phyloP scores from a whole-genome alignment of 1,140 invertebrate genomes.

The Aphidius gifuensis region DNA sequence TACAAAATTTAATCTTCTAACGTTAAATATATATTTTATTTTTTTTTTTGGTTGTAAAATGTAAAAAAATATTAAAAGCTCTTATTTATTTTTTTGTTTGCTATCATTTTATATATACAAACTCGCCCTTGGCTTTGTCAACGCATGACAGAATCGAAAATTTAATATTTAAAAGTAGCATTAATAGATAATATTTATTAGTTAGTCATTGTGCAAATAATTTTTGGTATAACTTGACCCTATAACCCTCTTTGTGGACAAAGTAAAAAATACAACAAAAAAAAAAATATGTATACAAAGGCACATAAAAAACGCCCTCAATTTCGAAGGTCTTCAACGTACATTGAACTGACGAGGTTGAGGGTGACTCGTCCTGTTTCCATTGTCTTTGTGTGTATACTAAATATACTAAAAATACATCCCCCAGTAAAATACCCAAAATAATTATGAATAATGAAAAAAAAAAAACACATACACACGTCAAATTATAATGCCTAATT shows the following conservation, averaged over 20 bases:
- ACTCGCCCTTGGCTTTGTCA: too few species aligned
- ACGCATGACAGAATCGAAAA: too few species aligned
- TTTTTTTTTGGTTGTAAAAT: neutral
- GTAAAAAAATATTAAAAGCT: neutral
- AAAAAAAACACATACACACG: neutral
- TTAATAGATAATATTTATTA: too few species aligned
- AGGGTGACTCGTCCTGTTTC: neutral
- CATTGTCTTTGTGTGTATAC: neutral
- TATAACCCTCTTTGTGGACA: constrained; percentile 20
- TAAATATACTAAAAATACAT: neutral
- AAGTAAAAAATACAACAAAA: too few species aligned
- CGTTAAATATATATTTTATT: too few species aligned
- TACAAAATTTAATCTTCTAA: neutral
- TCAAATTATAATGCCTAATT: neutral
- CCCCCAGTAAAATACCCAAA: too few species aligned
- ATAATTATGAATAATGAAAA: neutral
- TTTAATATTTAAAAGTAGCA: too few species aligned
- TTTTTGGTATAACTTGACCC: constrained; percentile 11
- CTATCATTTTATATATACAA: too few species aligned
- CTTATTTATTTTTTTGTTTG: neutral
- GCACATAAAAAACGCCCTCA: constrained; percentile 15
- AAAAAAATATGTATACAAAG: neutral
- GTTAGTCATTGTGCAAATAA: neutral
- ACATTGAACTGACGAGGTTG: constrained; percentile 15
- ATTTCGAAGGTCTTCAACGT: constrained; percentile 20